phyloP scores from a whole-genome alignment of 2,888 invertebrate species.

The Psococerastis gibbosa region DNA sequence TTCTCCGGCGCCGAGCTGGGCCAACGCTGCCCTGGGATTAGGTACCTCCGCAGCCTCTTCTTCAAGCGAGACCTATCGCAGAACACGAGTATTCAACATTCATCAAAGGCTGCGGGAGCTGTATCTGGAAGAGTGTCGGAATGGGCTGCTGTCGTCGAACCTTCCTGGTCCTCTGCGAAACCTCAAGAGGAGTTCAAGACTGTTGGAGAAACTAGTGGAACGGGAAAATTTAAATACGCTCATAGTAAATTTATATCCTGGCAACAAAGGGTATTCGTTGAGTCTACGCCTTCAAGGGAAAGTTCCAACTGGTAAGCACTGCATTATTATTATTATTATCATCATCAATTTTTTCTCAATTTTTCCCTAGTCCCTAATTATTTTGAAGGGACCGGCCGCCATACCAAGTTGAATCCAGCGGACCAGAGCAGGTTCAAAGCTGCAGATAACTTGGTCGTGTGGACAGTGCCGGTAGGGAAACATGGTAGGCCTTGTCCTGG shows the following conservation, averaged over 20 bases:
- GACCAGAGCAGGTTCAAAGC: no score
- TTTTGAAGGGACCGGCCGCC: no score
- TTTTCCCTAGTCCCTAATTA: no score
- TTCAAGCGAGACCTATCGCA: constrained; percentile 20
- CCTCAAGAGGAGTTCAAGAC: constrained; percentile 42
- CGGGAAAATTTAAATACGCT: constrained; percentile 74
- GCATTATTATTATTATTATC: no score
- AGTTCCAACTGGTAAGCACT: constrained; percentile 6
- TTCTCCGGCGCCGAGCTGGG: constrained; percentile 3
- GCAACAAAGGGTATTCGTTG: constrained; percentile 77
- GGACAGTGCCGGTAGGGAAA: no score
- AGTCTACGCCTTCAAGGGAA: constrained; percentile 28
- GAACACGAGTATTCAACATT: constrained; percentile 23
- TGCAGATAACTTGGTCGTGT: no score
- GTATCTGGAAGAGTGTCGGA: constrained; percentile 24
- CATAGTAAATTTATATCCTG: constrained; percentile 78
- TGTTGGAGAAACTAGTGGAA: constrained; percentile 68
- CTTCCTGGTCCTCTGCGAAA: constrained; percentile 28
- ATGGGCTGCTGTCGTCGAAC: constrained; percentile 9
- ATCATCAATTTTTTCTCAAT: neutral
- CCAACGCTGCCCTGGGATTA: neutral
- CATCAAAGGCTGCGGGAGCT: constrained; percentile 27
- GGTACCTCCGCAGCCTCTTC: constrained; percentile 20
- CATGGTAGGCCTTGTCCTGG: no score
- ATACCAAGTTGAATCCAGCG: no score